These are phyloP conservation scores for Arrhopalites spinosus DNA, from an alignment of 2,888 invertebrate genomes.

Conservation along the genomic window DNA sequence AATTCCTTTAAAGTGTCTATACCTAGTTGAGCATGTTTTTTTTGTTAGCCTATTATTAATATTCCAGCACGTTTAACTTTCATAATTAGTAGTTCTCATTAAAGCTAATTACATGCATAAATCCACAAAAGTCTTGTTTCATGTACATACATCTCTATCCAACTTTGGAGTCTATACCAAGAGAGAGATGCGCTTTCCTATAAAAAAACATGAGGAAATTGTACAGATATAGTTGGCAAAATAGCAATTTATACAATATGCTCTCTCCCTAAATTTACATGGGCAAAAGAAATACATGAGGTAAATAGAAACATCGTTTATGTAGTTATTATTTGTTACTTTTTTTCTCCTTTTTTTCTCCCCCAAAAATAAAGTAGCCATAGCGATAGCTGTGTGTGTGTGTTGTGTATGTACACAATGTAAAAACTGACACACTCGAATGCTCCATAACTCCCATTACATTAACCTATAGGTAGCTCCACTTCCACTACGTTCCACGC, in stretches of 20 bases:
- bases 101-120: conserved; percentile 21
- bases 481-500: no score
- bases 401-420: no score
- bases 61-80: conserved; percentile 19
- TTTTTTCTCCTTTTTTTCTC: neutral
- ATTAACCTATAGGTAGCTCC: neutral
- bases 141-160: no score
- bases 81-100: conserved; percentile 26
- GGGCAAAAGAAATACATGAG: neutral
- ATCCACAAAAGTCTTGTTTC: conserved; percentile 3
- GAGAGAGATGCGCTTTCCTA: no score
- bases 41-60: conserved; percentile 7
- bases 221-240: no score
- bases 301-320: conserved; percentile 18
- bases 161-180: no score
- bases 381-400: no score
- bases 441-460: conserved; percentile 30
- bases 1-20: no score
- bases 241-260: neutral
- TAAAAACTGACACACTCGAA: neutral
- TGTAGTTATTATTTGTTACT: conserved; percentile 16
- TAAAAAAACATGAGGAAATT: no score
- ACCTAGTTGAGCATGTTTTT: no score
- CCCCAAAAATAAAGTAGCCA: no score
- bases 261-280: neutral